Evolutionary conservation across 2,113 vertebrate species (phyloP).

Genomic region (Bos javanicus): DNA sequence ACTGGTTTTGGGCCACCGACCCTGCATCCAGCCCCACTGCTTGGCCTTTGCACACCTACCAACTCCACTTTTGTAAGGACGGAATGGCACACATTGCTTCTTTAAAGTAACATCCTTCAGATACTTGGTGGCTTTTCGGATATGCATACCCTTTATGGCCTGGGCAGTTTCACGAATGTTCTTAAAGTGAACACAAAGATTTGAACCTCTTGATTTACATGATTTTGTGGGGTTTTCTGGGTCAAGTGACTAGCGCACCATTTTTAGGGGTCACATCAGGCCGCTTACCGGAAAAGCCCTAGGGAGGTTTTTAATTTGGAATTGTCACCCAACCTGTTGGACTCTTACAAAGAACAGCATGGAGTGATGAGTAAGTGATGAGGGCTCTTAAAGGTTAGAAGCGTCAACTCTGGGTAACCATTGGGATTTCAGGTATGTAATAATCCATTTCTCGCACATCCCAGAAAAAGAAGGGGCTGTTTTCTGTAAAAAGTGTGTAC

Average conservation of each 20-base stretch:
- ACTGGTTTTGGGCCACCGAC: not conserved
- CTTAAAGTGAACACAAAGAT: not conserved
- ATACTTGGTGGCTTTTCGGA: not conserved
- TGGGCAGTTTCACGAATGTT: not conserved
- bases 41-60: not conserved
- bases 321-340: not conserved
- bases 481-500: not conserved
- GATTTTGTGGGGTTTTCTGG: not conserved
- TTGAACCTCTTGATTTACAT: not conserved
- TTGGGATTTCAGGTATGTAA: fast-evolving
- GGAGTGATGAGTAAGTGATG: not conserved
- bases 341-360: not conserved
- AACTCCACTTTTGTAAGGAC: not conserved
- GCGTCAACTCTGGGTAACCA: not conserved
- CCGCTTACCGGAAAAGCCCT: fast-evolving
- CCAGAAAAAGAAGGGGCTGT: not conserved
- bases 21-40: fast-evolving
- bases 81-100: not conserved
- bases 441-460: not conserved
- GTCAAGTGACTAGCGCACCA: fast-evolving
- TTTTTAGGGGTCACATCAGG: not conserved
- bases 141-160: not conserved
- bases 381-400: fast-evolving
- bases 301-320: not conserved
- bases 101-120: not conserved